Evolutionary conservation across 2,797 vertebrate genomes (phyloP), one percentile per base, ranked within the genome.

Genomic region (Etheostoma nigrum): DNA sequence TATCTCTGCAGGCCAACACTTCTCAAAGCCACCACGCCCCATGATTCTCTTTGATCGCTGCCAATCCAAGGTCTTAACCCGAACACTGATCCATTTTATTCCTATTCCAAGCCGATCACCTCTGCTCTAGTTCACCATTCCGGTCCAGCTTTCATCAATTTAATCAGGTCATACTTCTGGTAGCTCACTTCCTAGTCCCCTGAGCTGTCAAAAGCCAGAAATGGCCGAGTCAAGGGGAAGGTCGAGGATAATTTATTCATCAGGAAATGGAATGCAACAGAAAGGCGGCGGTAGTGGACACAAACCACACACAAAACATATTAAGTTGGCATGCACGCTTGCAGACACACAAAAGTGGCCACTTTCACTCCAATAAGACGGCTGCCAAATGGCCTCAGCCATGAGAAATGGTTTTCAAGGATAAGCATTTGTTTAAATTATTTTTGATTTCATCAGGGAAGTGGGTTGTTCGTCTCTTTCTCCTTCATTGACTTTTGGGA

Each of bases 341-440:
- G 30, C 67, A 66, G 19, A 25, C 30, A 40, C 19, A 19, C 25
- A 42, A 40, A 1, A 14, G 45, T 58, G 14, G 62, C 12, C 23
- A 25, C 3, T 33, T 16, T 7, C 42, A 4, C 51, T 59, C 18
- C 36, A 48, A 60, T 59, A 25, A 4, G 58, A 16, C 1, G 11
- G 16, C 53, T 68, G 60, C 48, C 40, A 47, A 61, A 54, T 27
- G 15, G 40, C 30, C 61, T 14, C 23, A n/a, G 47, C 40, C 21
- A 14, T 60, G 49, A 81, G 30, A 8, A 60, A 52, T 62, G 19
- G 10, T 48, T 78, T 71, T 84, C 36, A 84, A 88, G 78, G 80
- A 78, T 66, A 79, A 8, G 36, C 66, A 36, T 78, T 84, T 70
- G 78, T 76, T 81, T 78, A 27, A 71, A 78, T 81, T 68, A 70